Evolutionary conservation across 2,113 vertebrate species (phyloP), one percentile per base, ranked within the genome.

Genomic region (Madoqua kirkii): DNA sequence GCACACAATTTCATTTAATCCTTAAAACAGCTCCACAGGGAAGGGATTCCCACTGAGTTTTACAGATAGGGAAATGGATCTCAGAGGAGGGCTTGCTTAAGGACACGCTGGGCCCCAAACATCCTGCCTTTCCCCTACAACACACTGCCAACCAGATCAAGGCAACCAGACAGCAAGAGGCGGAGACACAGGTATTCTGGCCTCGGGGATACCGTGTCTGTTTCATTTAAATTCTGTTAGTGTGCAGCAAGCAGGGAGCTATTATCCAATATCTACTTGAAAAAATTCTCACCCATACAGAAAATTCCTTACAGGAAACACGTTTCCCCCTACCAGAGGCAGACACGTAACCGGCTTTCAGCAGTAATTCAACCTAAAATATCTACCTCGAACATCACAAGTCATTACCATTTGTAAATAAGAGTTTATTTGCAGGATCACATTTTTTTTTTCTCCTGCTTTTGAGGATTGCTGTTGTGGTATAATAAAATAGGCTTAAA

Each of bases 371-470:
- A 95, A 62, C 59, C 62, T 95, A 82, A 95, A 92, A 96, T 40
- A 84, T 19, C n/a, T 79, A 88, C 87, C 62, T 40, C 0, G 21
- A 62, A 57, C 19, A 71, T 59, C 83, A 45, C 62, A 52, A 81
- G 82, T 52, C 81, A 90, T 82, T 97, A 92, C 94, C 76, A 78
- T 84, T 87, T 96, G 83, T 91, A 98, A 96, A 95, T 0, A 71
- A 97, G 85, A 94, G 43, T 91, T 95, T 96, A 96, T 91, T 89
- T 97, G 87, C 84, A 94, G 7, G 43, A 89, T 95, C 85, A 83
- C 27, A 74, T 97, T 98, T 91, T 87, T 89, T 89, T 93, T 97
- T 97, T 74, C 71, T 91, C 91, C 25, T 92, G 62, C 88, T 79
- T 95, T 94, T 95, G 92, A 97, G 19, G 76, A 97, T 76, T 86